Evolutionary conservation across 1,140 invertebrate species (phyloP), one percentile per base, ranked within the genome.

Genomic region (Metopolophium dirhodum): DNA sequence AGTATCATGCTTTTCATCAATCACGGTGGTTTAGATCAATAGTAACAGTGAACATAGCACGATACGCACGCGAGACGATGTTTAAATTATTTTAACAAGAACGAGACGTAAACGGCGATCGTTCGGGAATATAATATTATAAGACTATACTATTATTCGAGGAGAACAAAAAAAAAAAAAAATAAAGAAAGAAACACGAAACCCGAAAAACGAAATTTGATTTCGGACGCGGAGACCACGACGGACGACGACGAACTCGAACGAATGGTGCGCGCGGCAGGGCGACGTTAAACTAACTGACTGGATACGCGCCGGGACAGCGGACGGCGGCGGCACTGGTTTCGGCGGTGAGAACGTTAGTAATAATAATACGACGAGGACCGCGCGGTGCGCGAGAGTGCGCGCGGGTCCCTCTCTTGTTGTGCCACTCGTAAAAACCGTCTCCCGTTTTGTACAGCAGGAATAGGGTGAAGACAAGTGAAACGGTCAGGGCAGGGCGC

Each of bases 1-100:
- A 93, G 91, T 93, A 93, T 93, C 91, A 93, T 93, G 35, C 91
- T 93, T 93, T 93, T 93, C 91, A 54, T 92, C 14, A 83, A 49
- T 92, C 61, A 83, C 90, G 22, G 68, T 49, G 22, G 30, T 91
- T 92, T 37, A 35, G 45, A 47, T 91, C 61, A 45, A 23, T 20
- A 82, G 30, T 30, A 47, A 91, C 30, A 47, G 61, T 30, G 26
- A 49, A 37, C 51, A 49, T 91, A 22, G 30, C 77, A 91, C 45
- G 51, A 11, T 90, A 45, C 2, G 54, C 41, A 49, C 35, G 88
- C 8, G 45, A 49, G 26, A 49, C 30, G 45, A 47, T 18, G 18
- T 51, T 41, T 20, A 51, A 11, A 51, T 51, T 49, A 37, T 47
- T 87, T 87, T 51, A 51, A 88, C 30, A 22, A 87, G 18, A 54